These are phyloP conservation scores for Aphelinus certus DNA, from an alignment of 1,140 invertebrate species.

Conservation along the genomic window DNA sequence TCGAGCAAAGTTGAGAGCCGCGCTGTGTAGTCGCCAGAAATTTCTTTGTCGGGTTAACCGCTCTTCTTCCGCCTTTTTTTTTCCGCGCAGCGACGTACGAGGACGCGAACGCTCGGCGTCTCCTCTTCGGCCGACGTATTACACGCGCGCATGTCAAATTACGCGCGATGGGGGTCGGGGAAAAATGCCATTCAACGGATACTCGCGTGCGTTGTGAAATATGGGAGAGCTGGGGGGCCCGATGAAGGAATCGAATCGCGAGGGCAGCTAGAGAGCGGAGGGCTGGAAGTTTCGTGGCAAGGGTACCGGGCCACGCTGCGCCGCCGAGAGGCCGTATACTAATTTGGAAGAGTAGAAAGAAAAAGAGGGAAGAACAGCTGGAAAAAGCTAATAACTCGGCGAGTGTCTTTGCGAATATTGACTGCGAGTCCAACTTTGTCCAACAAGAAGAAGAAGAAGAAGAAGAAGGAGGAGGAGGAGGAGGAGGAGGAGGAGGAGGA, in stretches of 20 bases:
- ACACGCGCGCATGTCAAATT: too few species aligned
- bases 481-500: not conserved
- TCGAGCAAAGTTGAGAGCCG: not conserved
- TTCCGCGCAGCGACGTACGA: too few species aligned
- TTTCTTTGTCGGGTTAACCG: conserved; percentile 3
- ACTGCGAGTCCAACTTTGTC: not conserved
- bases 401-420: conserved; percentile 18
- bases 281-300: not conserved
- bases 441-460: conserved; percentile 4
- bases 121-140: too few species aligned
- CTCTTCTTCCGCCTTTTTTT: not conserved
- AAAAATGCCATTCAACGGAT: too few species aligned
- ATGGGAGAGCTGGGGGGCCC: too few species aligned
- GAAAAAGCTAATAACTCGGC: conserved; percentile 18
- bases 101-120: too few species aligned
- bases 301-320: too few species aligned
- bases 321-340: too few species aligned
- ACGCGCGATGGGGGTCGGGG: too few species aligned
- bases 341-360: not conserved
- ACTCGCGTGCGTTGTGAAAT: too few species aligned
- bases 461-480: not conserved
- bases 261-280: not conserved
- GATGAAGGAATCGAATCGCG: too few species aligned
- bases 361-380: not conserved
- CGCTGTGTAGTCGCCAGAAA: not conserved